These are phyloP conservation scores for Chaetogeoica ovagalla DNA, from an alignment of 2,888 invertebrate genomes.

Conservation along the genomic window DNA sequence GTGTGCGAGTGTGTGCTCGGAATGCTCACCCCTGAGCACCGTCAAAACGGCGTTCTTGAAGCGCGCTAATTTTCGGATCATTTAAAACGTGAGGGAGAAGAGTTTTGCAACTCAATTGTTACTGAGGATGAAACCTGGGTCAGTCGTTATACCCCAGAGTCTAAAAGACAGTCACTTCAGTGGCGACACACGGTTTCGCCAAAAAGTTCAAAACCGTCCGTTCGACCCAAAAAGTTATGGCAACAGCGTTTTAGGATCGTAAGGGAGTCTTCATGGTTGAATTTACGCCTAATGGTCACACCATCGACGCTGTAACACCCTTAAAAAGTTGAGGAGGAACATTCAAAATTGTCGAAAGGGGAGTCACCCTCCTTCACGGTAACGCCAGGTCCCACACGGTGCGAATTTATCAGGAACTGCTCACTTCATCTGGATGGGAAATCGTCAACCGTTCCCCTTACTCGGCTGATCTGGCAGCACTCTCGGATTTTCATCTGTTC, in stretches of 20 bases:
- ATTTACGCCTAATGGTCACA: not conserved
- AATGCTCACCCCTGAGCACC: too few relatives aligned
- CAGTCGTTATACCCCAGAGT: too few relatives aligned
- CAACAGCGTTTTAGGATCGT: not conserved
- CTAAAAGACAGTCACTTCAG: not conserved
- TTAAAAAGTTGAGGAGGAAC: not conserved
- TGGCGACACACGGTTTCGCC: too few relatives aligned
- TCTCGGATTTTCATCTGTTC: not conserved
- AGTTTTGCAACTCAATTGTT: too few relatives aligned
- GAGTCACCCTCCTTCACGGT: not conserved
- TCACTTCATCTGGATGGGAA: not conserved
- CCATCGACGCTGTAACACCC: not conserved
- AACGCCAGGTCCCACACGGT: not conserved
- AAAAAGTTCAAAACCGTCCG: too few relatives aligned
- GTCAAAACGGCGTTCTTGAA: too few relatives aligned
- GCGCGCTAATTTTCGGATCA: too few relatives aligned
- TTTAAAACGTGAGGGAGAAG: too few relatives aligned
- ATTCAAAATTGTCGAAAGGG: not conserved
- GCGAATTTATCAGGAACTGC: not conserved
- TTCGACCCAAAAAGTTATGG: too few relatives aligned
- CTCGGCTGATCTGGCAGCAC: not conserved
- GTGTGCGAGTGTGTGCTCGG: too few relatives aligned
- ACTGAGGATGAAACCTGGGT: too few relatives aligned
- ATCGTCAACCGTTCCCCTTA: not conserved
- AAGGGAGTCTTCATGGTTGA: not conserved